Evolutionary conservation across 2,797 vertebrate genomes (phyloP), one percentile per base, ranked within the genome.

Genomic region (Trachops cirrhosus): DNA sequence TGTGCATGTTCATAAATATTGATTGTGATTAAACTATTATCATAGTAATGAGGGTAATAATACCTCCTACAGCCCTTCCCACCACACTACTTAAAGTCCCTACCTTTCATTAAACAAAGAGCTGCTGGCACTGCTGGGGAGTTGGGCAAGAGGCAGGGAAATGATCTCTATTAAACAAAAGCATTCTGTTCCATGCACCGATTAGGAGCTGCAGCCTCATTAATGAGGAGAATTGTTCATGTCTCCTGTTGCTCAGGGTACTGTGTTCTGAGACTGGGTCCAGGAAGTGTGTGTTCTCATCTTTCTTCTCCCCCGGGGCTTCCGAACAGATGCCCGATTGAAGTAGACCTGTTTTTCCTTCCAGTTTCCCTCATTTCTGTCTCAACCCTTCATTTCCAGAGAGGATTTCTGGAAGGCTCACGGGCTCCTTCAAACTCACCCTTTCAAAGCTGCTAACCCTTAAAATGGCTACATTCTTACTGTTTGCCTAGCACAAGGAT

Each of bases 1-100:
- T 93, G 93, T 82, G 91, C 89, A 95, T 93, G 80, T 94, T 90
- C 96, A 95, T 94, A 97, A 97, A 93, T 95, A 92, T 94, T 94
- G 82, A 91, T 91, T 93, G 77, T 94, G 93, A 96, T 93, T 96
- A 95, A 96, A 96, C 95, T 93, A 78, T 95, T 97, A 96, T 90
- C 96, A 96, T 93, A 97, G 93, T 96, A 94, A 95, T 80, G 86
- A 96, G 95, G 39, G 32, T 91, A 75, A 90, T 92, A 86, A 89
- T 89, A 67, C 80, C 91, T 97, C 88, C 88, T 83, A 41, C 82
- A 94, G 86, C 71, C 86, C 41, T 62, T 59, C 87, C 91, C 80
- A 95, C 46, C 80, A 78, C 68, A 68, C 73, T 32, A 52, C 91
- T 88, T 89, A 1, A 85, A 93, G 94, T 62, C 41, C 24, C 84